Conservation (phyloP, 2,888 invertebrate genomes). For the Cheilosia vernalis region DNA sequence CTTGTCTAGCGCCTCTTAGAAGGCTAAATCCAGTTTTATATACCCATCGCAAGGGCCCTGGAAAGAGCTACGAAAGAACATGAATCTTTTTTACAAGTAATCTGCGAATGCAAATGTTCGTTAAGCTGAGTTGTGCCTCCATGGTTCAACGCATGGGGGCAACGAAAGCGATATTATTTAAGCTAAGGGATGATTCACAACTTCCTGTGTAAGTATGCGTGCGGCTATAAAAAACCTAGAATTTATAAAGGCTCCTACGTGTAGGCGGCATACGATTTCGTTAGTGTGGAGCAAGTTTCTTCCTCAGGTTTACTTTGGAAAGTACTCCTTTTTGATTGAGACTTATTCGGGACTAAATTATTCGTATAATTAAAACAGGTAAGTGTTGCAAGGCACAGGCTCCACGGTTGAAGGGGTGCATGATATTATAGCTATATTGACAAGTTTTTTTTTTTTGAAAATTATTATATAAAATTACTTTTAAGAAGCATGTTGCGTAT, state of each 20-base stretch:
- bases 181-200: constrained; percentile 30
- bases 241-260: constrained; percentile 1
- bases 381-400: constrained; percentile 26
- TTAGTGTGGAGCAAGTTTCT: not conserved
- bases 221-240: constrained; percentile 26
- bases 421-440: constrained; percentile 44
- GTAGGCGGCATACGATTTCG: constrained; percentile 14
- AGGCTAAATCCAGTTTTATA: constrained; percentile 37
- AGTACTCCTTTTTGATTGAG: constrained; percentile 58
- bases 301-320: not conserved
- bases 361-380: constrained; percentile 65
- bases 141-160: not conserved
- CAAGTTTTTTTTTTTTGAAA: constrained; percentile 22
- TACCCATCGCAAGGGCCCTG: constrained; percentile 5
- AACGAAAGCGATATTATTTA: constrained; percentile 30
- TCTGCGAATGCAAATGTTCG: constrained; percentile 57
- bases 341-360: constrained; percentile 65
- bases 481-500: not conserved
- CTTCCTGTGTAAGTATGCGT: constrained; percentile 39
- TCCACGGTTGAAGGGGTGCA: constrained; percentile 20
- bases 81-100: constrained; percentile 36
- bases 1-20: constrained; percentile 4
- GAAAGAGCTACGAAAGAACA: not conserved
- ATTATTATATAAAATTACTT: constrained; percentile 8
- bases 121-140: constrained; percentile 49